Conservation (phyloP, 2,797 vertebrate genomes). For the Diceros bicornis region DNA sequence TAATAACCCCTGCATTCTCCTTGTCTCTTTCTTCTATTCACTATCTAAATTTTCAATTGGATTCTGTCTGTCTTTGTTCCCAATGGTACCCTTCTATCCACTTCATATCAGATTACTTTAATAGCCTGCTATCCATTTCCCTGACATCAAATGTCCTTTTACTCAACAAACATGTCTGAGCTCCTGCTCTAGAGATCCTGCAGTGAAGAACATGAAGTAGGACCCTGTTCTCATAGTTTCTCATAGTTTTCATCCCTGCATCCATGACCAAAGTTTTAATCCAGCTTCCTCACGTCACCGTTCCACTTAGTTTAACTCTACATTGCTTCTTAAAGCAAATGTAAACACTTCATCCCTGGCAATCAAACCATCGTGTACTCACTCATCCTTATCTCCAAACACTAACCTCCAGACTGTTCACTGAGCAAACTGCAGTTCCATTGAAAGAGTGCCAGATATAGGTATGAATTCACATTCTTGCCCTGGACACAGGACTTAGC, state of each 20-base stretch:
- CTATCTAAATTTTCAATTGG: neutral
- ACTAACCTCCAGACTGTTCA: neutral
- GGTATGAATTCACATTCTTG: neutral
- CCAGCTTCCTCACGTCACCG: neutral
- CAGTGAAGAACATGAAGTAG: neutral
- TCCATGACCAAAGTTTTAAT: slow-evolving; percentile 5
- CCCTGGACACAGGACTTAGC: neutral
- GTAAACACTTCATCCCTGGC: neutral
- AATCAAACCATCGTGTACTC: slow-evolving; percentile 16
- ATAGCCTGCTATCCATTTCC: slow-evolving; percentile 42
- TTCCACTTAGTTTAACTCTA: slow-evolving; percentile 53
- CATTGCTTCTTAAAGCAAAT: slow-evolving; percentile 34
- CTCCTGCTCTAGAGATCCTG: neutral
- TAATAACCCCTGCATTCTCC: neutral
- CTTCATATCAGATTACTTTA: slow-evolving; percentile 15
- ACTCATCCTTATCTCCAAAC: neutral
- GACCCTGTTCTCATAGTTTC: neutral
- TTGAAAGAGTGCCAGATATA: neutral
- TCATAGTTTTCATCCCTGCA: neutral
- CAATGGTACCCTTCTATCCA: neutral
- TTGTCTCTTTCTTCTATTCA: slow-evolving; percentile 22
- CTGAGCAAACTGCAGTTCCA: neutral
- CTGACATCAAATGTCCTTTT: slow-evolving; percentile 6
- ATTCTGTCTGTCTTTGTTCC: slow-evolving; percentile 33
- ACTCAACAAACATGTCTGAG: slow-evolving; percentile 15